Percentiles rank a stretch among this genome's conserved stretches.
Conservation (phyloP, 2,888 invertebrate genomes). For the Margaritifera margaritifera region DNA sequence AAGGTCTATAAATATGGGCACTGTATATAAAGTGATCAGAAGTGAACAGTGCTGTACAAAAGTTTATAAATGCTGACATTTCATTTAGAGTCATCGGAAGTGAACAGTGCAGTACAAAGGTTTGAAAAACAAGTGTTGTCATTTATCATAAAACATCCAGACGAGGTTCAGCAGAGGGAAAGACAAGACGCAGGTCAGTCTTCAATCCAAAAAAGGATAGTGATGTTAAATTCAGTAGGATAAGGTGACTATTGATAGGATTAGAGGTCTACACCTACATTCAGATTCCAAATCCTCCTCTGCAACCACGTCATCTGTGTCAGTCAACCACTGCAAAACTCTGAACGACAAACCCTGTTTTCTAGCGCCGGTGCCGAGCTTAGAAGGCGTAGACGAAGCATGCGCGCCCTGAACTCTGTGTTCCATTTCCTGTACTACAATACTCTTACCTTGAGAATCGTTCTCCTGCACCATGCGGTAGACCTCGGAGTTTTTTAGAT, state of each 20-base stretch:
- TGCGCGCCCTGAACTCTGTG: slow-evolving; percentile 12
- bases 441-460: slow-evolving; percentile 54
- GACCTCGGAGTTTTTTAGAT: slow-evolving; percentile 61
- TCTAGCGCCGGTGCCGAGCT: slow-evolving; percentile 33
- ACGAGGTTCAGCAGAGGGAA: background rate
- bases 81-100: no score
- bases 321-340: slow-evolving; percentile 64
- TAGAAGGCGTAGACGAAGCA: slow-evolving; percentile 20
- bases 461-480: slow-evolving; percentile 67
- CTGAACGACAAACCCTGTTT: slow-evolving; percentile 63
- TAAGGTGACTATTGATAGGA: no score
- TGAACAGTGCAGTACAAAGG: no score
- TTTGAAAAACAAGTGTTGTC: no score
- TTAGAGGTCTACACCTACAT: slow-evolving; percentile 25
- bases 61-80: no score
- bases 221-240: no score
- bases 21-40: no score
- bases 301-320: slow-evolving; percentile 46
- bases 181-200: slow-evolving; percentile 4
- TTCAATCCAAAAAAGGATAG: slow-evolving; percentile 1
- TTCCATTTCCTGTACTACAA: slow-evolving; percentile 33
- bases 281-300: slow-evolving; percentile 20
- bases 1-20: no score
- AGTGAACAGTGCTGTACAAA: no score
- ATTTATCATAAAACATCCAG: background rate